Conservation (phyloP, 1,140 invertebrate species). For the Nylanderia fulva region DNA sequence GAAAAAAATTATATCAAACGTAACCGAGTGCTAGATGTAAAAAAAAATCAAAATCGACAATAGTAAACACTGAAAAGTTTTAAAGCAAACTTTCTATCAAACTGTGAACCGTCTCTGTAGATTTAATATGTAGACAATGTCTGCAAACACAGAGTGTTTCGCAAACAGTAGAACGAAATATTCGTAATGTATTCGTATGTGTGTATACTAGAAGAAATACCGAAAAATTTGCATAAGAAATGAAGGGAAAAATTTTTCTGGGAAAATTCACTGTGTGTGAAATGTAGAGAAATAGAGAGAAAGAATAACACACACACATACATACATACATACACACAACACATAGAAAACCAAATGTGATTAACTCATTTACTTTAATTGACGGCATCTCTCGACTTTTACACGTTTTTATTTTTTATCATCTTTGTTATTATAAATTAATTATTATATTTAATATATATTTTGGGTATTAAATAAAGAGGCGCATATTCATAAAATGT, state of each 20-base stretch:
- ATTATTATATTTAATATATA: not conserved
- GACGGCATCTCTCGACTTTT: not conserved
- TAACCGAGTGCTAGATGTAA: not conserved
- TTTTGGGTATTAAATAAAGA: not conserved
- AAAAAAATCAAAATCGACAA: not conserved
- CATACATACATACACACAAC: too few relatives aligned
- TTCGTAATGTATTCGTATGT: constrained; percentile 19
- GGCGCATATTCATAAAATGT: not conserved
- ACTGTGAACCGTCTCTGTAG: not conserved
- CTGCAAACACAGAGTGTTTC: constrained; percentile 25
- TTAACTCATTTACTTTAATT: constrained; percentile 24
- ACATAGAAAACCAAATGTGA: constrained; percentile 10
- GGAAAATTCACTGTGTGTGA: not conserved
- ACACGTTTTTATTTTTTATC: not conserved
- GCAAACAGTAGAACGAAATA: constrained; percentile 9
- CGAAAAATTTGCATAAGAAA: constrained; percentile 43
- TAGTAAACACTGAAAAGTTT: not conserved
- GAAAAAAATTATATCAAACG: not conserved
- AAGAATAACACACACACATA: not conserved
- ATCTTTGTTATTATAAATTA: constrained; percentile 16
- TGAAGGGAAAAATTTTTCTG: constrained; percentile 42
- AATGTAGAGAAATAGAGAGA: constrained; percentile 16
- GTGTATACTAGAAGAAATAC: constrained; percentile 4
- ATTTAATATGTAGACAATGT: constrained; percentile 1
- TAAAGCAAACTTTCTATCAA: not conserved